A percentile compares a stretch with the other conserved stretches of the same genome.
These are phyloP conservation scores for Cephus pulcher DNA, from an alignment of 2,888 invertebrate genomes.

Conservation along the genomic window DNA sequence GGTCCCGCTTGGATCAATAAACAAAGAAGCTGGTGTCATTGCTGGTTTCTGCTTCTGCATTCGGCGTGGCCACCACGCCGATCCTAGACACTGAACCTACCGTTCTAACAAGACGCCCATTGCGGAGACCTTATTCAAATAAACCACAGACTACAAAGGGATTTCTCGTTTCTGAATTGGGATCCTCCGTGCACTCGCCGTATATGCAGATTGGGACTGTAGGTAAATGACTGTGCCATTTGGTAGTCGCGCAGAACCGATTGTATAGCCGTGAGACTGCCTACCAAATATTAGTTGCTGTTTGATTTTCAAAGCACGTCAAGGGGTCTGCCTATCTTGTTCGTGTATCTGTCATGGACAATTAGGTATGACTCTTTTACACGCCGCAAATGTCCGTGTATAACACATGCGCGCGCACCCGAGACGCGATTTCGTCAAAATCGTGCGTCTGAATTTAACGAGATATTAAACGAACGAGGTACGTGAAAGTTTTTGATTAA, in stretches of 20 bases:
- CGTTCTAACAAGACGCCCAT: not conserved
- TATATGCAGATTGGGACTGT: not conserved
- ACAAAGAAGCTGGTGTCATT: slow-evolving; percentile 29
- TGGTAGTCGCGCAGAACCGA: not conserved
- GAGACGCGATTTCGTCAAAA: not conserved
- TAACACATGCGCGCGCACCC: not conserved
- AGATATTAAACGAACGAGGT: not conserved
- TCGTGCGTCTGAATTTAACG: not conserved
- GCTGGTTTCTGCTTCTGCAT: slow-evolving; percentile 7
- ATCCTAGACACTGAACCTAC: not conserved
- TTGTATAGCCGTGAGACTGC: not conserved
- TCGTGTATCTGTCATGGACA: slow-evolving; percentile 14
- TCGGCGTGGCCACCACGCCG: not conserved
- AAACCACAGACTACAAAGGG: slow-evolving; percentile 16
- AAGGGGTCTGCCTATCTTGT: slow-evolving; percentile 12
- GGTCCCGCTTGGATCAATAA: slow-evolving; percentile 45
- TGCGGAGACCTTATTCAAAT: slow-evolving; percentile 10
- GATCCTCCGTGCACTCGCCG: not conserved
- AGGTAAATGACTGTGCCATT: not conserved
- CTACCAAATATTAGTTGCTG: not conserved
- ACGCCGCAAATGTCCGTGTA: slow-evolving; percentile 5
- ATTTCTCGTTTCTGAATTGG: not conserved
- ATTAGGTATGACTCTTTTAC: slow-evolving; percentile 21
- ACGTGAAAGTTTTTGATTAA: not conserved
- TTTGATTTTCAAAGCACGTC: slow-evolving; percentile 13